Conservation (phyloP, 2,797 vertebrate genomes). For the Megaceryle alcyon region DNA sequence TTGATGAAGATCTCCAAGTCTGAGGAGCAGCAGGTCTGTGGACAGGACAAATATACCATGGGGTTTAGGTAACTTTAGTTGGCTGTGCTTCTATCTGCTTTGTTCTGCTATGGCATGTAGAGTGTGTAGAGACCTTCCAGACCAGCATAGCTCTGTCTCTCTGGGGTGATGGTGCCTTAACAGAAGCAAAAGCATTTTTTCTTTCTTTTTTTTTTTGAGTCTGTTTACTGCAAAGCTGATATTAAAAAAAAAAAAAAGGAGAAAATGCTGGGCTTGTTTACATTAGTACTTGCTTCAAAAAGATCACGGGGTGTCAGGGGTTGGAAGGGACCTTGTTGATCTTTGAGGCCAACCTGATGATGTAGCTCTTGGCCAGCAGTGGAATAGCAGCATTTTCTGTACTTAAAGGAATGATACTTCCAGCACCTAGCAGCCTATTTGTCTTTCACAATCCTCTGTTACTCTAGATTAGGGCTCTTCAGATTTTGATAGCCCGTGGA, state of each 20-base stretch:
- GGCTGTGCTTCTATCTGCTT: not conserved
- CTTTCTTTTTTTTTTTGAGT: accelerated
- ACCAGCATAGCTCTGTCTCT: not conserved
- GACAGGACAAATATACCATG: not conserved
- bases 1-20: not conserved
- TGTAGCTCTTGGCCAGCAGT: constrained; percentile 5
- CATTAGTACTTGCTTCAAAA: not conserved
- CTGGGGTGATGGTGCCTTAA: not conserved
- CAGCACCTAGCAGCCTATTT: constrained; percentile 17
- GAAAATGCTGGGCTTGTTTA: not conserved
- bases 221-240: not conserved
- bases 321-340: no score
- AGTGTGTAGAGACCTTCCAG: not conserved
- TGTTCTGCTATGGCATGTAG: not conserved
- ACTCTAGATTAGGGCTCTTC: not conserved
- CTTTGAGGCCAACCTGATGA: not conserved
- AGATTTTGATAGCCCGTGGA: not conserved
- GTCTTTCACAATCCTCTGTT: not conserved
- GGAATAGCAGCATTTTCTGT: constrained; percentile 6
- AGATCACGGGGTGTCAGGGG: not conserved
- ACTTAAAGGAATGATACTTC: not conserved
- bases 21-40: not conserved
- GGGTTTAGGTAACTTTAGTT: not conserved
- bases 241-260: not conserved
- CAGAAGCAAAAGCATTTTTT: not conserved